phyloP scores from a whole-genome alignment of 2,888 invertebrate genomes.

The Caprella mutica region DNA sequence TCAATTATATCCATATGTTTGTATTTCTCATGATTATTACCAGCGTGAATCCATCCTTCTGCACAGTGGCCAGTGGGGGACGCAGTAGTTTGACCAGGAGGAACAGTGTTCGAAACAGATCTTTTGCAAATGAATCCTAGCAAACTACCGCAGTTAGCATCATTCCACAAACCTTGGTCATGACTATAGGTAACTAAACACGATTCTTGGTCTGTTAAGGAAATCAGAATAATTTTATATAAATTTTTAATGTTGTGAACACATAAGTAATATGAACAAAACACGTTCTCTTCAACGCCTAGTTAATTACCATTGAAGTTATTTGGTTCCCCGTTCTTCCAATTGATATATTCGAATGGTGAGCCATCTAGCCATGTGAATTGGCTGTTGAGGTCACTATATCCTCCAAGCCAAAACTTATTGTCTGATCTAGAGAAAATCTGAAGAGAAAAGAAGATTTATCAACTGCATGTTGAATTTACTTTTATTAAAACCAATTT shows the following conservation, averaged over 20 bases:
- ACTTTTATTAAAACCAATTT: no score
- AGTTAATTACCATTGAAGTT: background rate
- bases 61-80: background rate
- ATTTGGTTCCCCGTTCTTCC: background rate
- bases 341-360: background rate
- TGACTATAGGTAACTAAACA: constrained; percentile 8
- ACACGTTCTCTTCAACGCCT: no score
- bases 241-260: no score
- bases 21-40: no score
- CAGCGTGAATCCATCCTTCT: constrained; percentile 4
- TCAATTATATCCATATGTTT: no score
- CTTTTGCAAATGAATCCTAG: constrained; percentile 11
- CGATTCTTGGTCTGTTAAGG: constrained; percentile 14
- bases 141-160: constrained; percentile 13
- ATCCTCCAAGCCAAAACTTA: background rate
- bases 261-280: no score
- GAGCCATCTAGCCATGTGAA: background rate
- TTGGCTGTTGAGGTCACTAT: background rate
- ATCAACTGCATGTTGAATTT: no score
- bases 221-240: no score
- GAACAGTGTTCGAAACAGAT: background rate
- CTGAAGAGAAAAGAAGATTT: background rate
- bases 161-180: constrained; percentile 18
- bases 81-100: background rate
- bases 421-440: background rate